A percentile compares a stretch with the other conserved stretches of the same genome.
Evolutionary conservation across 2,888 invertebrate species (phyloP).

Genomic region (Agrenia bidenticulata): DNA sequence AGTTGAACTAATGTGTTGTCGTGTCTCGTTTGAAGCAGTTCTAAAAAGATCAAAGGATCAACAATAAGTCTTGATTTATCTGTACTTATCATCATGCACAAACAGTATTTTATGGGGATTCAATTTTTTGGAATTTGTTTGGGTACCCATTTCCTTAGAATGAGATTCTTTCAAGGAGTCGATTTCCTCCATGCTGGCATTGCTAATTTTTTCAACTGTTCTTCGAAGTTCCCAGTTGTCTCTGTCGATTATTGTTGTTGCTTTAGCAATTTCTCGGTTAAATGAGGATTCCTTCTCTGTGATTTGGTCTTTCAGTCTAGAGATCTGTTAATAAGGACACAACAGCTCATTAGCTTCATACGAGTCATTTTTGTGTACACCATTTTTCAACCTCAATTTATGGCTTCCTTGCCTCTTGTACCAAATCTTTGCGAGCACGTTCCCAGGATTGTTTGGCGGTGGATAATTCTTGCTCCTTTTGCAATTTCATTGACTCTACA

Average conservation of each 20-base stretch:
- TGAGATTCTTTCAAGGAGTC: conserved; percentile 68
- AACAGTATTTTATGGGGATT: no score
- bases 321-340: conserved; percentile 59
- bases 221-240: conserved; percentile 69
- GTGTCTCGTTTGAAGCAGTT: conserved; percentile 32
- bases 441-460: conserved; percentile 63
- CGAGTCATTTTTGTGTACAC: no score
- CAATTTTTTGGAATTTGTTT: no score
- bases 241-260: conserved; percentile 68
- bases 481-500: conserved; percentile 61
- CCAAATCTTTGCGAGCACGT: conserved; percentile 58
- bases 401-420: conserved; percentile 60
- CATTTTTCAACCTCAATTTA: conserved; percentile 10
- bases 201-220: conserved; percentile 72
- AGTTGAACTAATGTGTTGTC: conserved; percentile 36
- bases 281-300: conserved; percentile 65
- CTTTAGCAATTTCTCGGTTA: conserved; percentile 62
- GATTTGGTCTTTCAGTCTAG: conserved; percentile 66
- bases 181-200: conserved; percentile 70
- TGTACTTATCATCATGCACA: no score
- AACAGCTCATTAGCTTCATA: neutral
- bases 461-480: conserved; percentile 63
- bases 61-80: neutral
- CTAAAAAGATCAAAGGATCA: no score
- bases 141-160: conserved; percentile 70